Evolutionary conservation across 2,888 invertebrate genomes (phyloP).

Genomic region (Hypolimnas misippus): DNA sequence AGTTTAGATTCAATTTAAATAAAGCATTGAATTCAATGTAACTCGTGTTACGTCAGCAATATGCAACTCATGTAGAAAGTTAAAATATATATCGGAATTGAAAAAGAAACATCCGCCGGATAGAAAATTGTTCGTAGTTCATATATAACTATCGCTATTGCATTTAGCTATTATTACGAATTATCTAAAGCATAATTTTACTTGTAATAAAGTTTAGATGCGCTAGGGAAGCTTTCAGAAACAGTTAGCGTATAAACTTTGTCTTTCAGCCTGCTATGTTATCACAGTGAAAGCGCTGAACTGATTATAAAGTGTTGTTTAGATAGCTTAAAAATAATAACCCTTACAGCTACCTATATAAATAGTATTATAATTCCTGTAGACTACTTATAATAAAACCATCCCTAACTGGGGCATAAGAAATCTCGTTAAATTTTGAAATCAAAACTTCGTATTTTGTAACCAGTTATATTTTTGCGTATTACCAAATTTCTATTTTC

Average conservation of each 20-base stretch:
- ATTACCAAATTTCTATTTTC: too few species aligned
- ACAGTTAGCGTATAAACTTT: background rate
- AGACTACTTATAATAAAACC: too few species aligned
- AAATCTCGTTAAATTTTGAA: too few species aligned
- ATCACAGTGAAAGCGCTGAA: too few species aligned
- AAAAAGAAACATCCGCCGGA: constrained; percentile 23
- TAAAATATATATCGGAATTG: constrained; percentile 24
- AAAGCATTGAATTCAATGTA: constrained; percentile 3
- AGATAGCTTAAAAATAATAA: too few species aligned
- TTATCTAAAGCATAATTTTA: background rate
- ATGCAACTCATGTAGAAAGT: constrained; percentile 28
- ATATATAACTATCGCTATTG: background rate
- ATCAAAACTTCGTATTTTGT: too few species aligned
- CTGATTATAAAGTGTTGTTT: too few species aligned
- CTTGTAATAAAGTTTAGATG: background rate
- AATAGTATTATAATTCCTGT: too few species aligned
- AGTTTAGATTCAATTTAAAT: background rate
- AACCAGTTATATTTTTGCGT: too few species aligned
- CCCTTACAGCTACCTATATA: too few species aligned
- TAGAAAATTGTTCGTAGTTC: constrained; percentile 14
- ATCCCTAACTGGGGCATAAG: too few species aligned
- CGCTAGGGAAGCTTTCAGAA: background rate
- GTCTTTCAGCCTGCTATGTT: background rate
- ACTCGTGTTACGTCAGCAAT: background rate
- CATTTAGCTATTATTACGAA: background rate